A percentile compares a stretch with the other conserved stretches of the same genome.
These are phyloP conservation scores for Bothrops jararaca DNA, from an alignment of 2,113 vertebrate genomes.

Conservation along the genomic window DNA sequence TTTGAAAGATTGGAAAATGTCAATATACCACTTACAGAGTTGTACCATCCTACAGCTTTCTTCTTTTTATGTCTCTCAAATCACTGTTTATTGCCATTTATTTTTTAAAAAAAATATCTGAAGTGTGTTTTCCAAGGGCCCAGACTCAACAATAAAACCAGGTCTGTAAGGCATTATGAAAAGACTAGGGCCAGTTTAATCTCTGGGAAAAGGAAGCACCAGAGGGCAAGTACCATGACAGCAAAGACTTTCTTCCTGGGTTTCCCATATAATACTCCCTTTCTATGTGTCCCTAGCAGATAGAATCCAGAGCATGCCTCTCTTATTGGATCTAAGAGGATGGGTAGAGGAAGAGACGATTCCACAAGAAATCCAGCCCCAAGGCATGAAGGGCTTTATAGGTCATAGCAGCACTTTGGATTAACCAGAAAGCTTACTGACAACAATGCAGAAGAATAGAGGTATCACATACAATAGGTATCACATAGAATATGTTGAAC, in stretches of 20 bases:
- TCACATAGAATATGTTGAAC: neutral
- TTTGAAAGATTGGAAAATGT: slow-evolving; percentile 56
- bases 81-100: slow-evolving; percentile 51
- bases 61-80: neutral
- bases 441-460: neutral
- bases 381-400: neutral
- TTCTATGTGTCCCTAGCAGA: neutral
- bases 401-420: neutral
- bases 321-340: neutral
- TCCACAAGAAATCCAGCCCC: neutral
- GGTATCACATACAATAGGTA: neutral
- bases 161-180: neutral
- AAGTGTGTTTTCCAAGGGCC: neutral
- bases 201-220: neutral
- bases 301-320: neutral
- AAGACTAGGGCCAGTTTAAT: neutral
- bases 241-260: neutral
- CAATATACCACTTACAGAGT: slow-evolving; percentile 65
- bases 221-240: neutral
- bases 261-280: neutral
- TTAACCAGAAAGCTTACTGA: neutral
- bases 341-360: neutral
- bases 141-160: neutral
- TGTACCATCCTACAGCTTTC: slow-evolving; percentile 47
- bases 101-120: slow-evolving; percentile 44